These are phyloP conservation scores for Scolopax mira DNA, from an alignment of 2,113 vertebrate species.

Conservation along the genomic window DNA sequence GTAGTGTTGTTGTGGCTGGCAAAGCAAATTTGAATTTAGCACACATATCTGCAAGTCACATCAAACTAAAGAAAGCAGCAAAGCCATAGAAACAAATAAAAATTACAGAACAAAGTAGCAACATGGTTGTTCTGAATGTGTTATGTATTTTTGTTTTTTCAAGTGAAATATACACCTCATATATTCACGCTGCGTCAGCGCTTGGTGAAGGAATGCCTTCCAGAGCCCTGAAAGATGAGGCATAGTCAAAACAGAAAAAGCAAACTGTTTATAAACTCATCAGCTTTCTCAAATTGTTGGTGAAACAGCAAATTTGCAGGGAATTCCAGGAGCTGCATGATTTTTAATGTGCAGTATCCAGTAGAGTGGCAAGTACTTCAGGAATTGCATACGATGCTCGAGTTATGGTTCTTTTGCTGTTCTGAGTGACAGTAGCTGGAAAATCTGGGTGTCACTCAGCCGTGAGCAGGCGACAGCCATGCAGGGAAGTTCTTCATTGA, in stretches of 20 bases:
- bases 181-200: neutral
- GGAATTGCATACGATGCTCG: neutral
- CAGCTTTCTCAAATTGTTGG: neutral
- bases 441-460: neutral
- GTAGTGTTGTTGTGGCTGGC: neutral
- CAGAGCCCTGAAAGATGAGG: neutral
- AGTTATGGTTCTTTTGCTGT: neutral
- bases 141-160: neutral
- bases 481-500: neutral
- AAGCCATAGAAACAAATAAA: neutral
- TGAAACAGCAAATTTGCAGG: neutral
- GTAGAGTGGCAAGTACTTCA: neutral
- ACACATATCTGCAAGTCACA: neutral
- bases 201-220: neutral
- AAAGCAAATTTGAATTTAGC: neutral
- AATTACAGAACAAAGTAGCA: neutral
- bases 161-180: neutral
- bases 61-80: neutral
- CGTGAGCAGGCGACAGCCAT: fast-evolving
- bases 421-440: neutral
- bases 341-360: neutral
- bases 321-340: neutral
- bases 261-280: neutral
- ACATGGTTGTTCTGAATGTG: neutral
- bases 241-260: neutral